Evolutionary conservation across 2,888 invertebrate species (phyloP).

Genomic region (Sinhomidia bicolor): DNA sequence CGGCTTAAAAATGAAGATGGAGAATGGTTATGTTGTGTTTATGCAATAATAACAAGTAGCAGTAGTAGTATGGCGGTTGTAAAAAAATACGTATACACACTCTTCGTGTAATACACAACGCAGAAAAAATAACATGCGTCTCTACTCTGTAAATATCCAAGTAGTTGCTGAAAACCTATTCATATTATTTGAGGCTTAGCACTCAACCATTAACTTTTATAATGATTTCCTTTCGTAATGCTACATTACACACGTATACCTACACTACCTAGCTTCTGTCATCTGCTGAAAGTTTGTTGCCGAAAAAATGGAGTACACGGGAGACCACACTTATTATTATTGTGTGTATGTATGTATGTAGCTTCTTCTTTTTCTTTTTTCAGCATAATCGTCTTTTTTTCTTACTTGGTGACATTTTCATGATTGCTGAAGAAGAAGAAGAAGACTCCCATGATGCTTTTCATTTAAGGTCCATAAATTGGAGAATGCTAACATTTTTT

Average conservation of each 20-base stretch:
- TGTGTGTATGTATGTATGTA: no score
- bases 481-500: neutral
- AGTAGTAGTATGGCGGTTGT: neutral
- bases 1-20: neutral
- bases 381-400: neutral
- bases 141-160: constrained; percentile 2
- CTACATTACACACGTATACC: constrained; percentile 27
- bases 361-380: no score
- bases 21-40: neutral
- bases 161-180: neutral
- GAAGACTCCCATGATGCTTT: neutral
- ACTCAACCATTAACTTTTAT: constrained; percentile 54
- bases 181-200: constrained; percentile 48
- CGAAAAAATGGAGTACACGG: no score
- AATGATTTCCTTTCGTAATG: constrained; percentile 1
- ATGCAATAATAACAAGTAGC: neutral
- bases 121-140: neutral
- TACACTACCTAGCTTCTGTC: neutral
- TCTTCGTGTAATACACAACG: neutral
- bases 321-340: no score
- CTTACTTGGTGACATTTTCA: constrained; percentile 10
- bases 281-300: neutral
- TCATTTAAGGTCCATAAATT: constrained; percentile 44
- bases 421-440: neutral
- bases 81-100: neutral